Evolutionary conservation across 2,888 invertebrate genomes (phyloP), one percentile per base, ranked within the genome.

Genomic region (Drosophila antonietae): DNA sequence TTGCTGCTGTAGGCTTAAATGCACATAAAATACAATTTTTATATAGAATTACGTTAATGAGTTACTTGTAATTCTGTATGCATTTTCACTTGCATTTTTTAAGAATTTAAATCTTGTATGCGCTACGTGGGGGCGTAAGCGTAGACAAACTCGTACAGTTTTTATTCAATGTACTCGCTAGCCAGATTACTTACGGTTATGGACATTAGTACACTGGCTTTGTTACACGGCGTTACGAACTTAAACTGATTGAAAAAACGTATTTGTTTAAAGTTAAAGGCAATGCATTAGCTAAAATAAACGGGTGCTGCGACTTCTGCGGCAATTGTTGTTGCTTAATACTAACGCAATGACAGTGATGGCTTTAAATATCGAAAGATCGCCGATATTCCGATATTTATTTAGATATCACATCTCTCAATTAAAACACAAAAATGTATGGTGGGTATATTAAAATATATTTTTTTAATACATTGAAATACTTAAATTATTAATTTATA

Each of bases 131-230:
- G 83, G 80, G 84, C 78, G 79, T 80, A 65, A 63, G 61, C 72
- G 63, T 64, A 58, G 61, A 55, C 46, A 49, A 37, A 10, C 47
- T 41, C 58, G 43, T 61, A 41, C 18, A 20, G 20, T 37, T 39
- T 56, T 33, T 39, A 15, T 47, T 35, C 46, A 46, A 20, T 56
- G 41, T 37, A 56, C 52, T 18, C 49, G 44, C 15, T 41, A 33
- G 8, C 41, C 58, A 57, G 18, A 14, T 55, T 83, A 92, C 92
- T 92, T 90, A 92, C 92, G 91, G 92, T 92, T 88, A 92, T 91
- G 90, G 92, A 92, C 92, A 92, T 92, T 90, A 92, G 92, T 89
- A 80, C 69, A 78, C 76, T 73, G 68, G 80, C 78, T 90, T 80
- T 76, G 71, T 81, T 81, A 75, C 86, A 73, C 82, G 71, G 55